Conservation (phyloP, 2,888 invertebrate genomes). For the Halictus ligatus region DNA sequence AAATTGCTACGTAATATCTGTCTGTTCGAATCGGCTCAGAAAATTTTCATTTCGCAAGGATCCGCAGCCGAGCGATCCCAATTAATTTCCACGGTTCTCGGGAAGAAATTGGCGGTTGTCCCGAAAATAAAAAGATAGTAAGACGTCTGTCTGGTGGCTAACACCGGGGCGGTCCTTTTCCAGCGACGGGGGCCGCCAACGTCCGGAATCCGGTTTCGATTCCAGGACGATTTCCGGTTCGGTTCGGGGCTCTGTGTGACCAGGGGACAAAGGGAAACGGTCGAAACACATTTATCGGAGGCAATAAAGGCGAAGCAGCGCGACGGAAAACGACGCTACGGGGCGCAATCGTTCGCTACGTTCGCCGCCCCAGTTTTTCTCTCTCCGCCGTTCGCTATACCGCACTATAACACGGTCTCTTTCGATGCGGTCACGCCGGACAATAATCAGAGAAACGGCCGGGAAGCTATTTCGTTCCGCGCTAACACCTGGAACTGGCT, state of each 20-base stretch:
- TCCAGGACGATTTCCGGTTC: constrained; percentile 53
- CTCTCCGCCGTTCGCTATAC: constrained; percentile 9
- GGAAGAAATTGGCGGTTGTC: not conserved
- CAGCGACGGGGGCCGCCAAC: not conserved
- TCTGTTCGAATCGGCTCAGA: not conserved
- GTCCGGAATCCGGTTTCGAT: constrained; percentile 49
- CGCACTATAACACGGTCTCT: not conserved
- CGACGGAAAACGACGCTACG: constrained; percentile 50
- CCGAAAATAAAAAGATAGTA: constrained; percentile 7
- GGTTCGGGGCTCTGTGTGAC: constrained; percentile 15
- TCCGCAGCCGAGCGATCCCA: not conserved
- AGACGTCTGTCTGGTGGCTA: not conserved
- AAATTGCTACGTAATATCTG: too few relatives aligned
- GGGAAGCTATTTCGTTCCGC: not conserved
- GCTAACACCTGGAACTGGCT: not conserved
- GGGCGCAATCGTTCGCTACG: constrained; percentile 46
- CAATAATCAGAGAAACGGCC: constrained; percentile 34
- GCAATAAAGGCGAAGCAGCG: constrained; percentile 63
- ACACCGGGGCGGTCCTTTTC: not conserved
- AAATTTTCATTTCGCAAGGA: not conserved
- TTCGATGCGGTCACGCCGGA: constrained; percentile 1
- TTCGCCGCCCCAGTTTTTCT: constrained; percentile 10
- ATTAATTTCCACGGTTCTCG: not conserved
- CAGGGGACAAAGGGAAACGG: constrained; percentile 48
- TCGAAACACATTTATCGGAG: constrained; percentile 66